Evolutionary conservation across 2,888 invertebrate species (phyloP), one percentile per base, ranked within the genome.

Genomic region (Sesamia inferens): DNA sequence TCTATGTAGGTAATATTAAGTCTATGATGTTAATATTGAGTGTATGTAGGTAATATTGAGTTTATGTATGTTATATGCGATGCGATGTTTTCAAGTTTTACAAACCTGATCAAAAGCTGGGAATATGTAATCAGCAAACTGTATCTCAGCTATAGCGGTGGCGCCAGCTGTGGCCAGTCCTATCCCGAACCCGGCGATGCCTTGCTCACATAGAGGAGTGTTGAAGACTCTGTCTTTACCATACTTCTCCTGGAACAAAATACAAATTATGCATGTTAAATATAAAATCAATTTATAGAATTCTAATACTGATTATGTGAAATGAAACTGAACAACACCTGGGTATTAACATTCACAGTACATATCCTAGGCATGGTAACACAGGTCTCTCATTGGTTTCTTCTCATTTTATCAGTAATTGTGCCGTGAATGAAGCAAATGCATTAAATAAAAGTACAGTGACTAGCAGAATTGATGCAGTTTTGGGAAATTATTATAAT

Each of bases 101-200:
- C 76, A 11, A 64, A 99, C 98, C 97, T 99, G 99, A 96, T 99
- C 99, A 94, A 99, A 99, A 2, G 99, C 99, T 5, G 99, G 99
- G 92, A 98, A 99, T 85, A 99, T 99, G 91, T 99, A 99, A 95
- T 99, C 99, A 0, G 99, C 99, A 95, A 99, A 99, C 95, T 99
- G 99, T 91, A 99, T 99, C 96, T 99, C 99, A 0, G 99, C 99
- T 69, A 99, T 98, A 0, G 99, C 99, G 0, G 99, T 99, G 0
- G 98, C 97, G 0, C 99, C 99, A 0, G 98, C 97, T 10, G 97
- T 98, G 0, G 99, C 99, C 16, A 98, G 96, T 0, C 99, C 99
- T 69, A 99, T 99, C 0, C 98, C 99, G 93, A 99, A 99, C 0
- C 99, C 99, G 0, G 98, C 99, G 81, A 99, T 99, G 19, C 99